Percentiles rank a stretch among this genome's conserved stretches.
Conservation (phyloP, 1,140 invertebrate species). For the Papilio polytes region DNA sequence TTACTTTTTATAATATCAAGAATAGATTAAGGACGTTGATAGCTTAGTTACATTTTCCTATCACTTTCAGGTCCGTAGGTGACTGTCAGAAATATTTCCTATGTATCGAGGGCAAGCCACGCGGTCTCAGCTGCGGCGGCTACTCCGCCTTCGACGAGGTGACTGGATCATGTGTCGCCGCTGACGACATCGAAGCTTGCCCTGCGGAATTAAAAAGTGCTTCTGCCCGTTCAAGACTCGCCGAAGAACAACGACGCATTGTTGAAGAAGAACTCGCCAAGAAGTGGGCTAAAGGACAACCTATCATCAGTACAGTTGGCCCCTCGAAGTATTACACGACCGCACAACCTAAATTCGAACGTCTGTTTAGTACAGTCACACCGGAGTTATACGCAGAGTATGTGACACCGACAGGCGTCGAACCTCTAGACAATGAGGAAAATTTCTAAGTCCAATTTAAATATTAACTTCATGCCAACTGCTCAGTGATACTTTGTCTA, state of each 20-base stretch:
- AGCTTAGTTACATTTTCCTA: background rate
- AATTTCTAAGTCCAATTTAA: slow-evolving; percentile 23
- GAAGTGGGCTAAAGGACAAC: slow-evolving; percentile 11
- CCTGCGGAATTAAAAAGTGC: slow-evolving; percentile 59
- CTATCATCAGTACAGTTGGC: slow-evolving; percentile 25
- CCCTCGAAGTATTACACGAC: slow-evolving; percentile 27
- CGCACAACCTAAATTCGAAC: slow-evolving; percentile 4
- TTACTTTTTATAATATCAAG: no score
- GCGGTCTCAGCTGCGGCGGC: slow-evolving; percentile 88
- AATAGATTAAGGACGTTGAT: background rate
- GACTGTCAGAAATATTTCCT: slow-evolving; percentile 94
- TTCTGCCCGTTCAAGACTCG: slow-evolving; percentile 61
- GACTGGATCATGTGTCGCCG: slow-evolving; percentile 87
- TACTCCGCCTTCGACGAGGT: slow-evolving; percentile 92
- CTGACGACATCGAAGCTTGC: slow-evolving; percentile 68
- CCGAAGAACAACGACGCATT: slow-evolving; percentile 56
- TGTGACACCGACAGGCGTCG: background rate
- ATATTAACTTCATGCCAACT: background rate
- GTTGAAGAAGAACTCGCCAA: slow-evolving; percentile 51
- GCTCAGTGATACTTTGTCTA: slow-evolving; percentile 15
- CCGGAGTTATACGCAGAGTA: slow-evolving; percentile 28
- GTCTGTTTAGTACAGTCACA: slow-evolving; percentile 16
- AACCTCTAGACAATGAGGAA: slow-evolving; percentile 4
- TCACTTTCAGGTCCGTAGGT: slow-evolving; percentile 77
- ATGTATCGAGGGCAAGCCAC: slow-evolving; percentile 90